A percentile compares a stretch with the other conserved stretches of the same genome.
phyloP scores from a whole-genome alignment of 2,888 invertebrate genomes.

The Dendrolimus houi region DNA sequence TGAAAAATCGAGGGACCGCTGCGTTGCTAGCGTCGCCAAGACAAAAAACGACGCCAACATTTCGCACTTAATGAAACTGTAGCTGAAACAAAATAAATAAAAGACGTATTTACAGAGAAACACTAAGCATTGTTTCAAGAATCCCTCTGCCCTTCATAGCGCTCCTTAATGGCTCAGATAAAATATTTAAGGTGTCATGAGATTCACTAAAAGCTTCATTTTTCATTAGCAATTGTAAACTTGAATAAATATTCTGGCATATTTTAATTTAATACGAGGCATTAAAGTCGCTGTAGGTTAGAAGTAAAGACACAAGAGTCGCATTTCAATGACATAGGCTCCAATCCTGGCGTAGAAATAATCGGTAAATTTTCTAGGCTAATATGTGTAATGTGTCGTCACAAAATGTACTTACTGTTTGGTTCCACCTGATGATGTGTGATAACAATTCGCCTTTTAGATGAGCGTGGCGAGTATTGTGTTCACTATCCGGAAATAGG shows the following conservation, averaged over 20 bases:
- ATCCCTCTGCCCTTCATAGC: constrained; percentile 38
- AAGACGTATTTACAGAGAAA: constrained; percentile 52
- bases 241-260: not conserved
- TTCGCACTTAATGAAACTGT: constrained; percentile 74
- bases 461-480: no score
- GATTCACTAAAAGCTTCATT: constrained; percentile 18
- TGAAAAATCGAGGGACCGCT: constrained; percentile 66
- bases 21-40: constrained; percentile 51
- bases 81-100: constrained; percentile 66
- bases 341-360: no score
- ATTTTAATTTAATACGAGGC: not conserved
- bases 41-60: constrained; percentile 61
- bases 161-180: constrained; percentile 44
- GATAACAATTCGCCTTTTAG: no score
- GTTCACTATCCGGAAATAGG: no score
- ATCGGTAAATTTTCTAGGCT: no score
- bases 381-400: no score
- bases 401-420: no score
- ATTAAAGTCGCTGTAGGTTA: no score
- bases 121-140: constrained; percentile 56
- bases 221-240: constrained; percentile 16
- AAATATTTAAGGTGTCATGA: constrained; percentile 38
- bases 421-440: no score
- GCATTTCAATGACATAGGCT: no score
- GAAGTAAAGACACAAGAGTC: no score